These are phyloP conservation scores for Catocala sponsa DNA, from an alignment of 2,888 invertebrate genomes.

Conservation along the genomic window DNA sequence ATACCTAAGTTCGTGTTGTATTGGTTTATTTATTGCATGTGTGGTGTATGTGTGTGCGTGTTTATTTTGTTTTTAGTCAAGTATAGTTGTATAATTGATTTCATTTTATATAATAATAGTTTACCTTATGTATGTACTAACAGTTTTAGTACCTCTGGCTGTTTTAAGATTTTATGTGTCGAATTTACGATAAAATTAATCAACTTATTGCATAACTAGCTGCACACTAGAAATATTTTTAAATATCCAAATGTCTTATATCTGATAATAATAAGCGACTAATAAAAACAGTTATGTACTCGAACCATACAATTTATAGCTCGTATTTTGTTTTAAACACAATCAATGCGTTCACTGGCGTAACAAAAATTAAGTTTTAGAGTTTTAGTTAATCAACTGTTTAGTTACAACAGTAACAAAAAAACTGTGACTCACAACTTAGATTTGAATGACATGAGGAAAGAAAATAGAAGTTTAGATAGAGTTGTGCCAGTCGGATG, in stretches of 20 bases:
- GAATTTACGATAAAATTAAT: no score
- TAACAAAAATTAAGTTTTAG: slow-evolving; percentile 62
- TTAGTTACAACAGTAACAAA: slow-evolving; percentile 84
- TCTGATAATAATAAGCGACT: neutral
- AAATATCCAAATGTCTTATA: no score
- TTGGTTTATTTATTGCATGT: neutral
- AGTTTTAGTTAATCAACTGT: slow-evolving; percentile 80
- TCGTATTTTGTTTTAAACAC: neutral
- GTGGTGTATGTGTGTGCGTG: neutral
- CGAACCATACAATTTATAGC: neutral
- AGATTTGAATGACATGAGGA: slow-evolving; percentile 72
- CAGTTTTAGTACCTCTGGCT: no score
- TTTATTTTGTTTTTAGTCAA: neutral
- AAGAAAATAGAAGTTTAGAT: slow-evolving; percentile 72
- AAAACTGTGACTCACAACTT: slow-evolving; percentile 69
- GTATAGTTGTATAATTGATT: no score
- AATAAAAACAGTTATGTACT: neutral
- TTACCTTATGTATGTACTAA: no score
- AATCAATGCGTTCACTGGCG: neutral
- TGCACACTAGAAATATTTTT: no score
- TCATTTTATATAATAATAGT: no score
- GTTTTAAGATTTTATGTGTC: no score
- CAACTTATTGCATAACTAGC: no score
- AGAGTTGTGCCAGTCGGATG: slow-evolving; percentile 76
- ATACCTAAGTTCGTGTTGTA: neutral